phyloP scores from a whole-genome alignment of 2,113 vertebrate species.

The Piaya cayana region DNA sequence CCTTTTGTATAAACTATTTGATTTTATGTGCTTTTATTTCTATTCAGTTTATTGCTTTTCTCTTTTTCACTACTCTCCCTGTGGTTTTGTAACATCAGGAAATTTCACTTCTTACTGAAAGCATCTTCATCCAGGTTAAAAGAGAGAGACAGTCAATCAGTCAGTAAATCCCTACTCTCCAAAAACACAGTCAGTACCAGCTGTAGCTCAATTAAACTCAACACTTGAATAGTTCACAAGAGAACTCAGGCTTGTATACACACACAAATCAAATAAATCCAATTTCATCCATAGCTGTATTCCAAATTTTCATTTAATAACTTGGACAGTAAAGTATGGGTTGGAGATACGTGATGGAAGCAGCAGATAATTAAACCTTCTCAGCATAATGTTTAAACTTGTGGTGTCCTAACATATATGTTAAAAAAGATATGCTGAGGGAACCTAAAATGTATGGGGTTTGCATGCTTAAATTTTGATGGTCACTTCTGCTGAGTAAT shows the following conservation, averaged over 20 bases:
- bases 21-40: slow-evolving; percentile 1
- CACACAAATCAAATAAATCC: slow-evolving; percentile 64
- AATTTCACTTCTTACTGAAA: slow-evolving; percentile 1
- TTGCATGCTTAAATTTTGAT: neutral
- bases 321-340: neutral
- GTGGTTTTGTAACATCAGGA: slow-evolving; percentile 21
- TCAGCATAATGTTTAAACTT: neutral
- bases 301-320: slow-evolving; percentile 22
- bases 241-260: slow-evolving; percentile 36
- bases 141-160: slow-evolving; percentile 64
- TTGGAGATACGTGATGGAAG: neutral
- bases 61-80: neutral
- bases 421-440: neutral
- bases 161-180: slow-evolving; percentile 62
- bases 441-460: neutral
- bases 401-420: neutral
- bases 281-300: slow-evolving; percentile 35
- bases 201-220: slow-evolving; percentile 68
- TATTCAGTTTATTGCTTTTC: neutral
- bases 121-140: slow-evolving; percentile 54
- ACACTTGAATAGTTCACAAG: slow-evolving; percentile 57
- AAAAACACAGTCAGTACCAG: slow-evolving; percentile 53
- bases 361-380: neutral
- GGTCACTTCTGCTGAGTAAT: neutral
- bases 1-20: slow-evolving; percentile 11